Percentiles rank a stretch among this genome's conserved stretches.
phyloP scores from a whole-genome alignment of 2,888 invertebrate genomes.

The Drosophila mulleri region DNA sequence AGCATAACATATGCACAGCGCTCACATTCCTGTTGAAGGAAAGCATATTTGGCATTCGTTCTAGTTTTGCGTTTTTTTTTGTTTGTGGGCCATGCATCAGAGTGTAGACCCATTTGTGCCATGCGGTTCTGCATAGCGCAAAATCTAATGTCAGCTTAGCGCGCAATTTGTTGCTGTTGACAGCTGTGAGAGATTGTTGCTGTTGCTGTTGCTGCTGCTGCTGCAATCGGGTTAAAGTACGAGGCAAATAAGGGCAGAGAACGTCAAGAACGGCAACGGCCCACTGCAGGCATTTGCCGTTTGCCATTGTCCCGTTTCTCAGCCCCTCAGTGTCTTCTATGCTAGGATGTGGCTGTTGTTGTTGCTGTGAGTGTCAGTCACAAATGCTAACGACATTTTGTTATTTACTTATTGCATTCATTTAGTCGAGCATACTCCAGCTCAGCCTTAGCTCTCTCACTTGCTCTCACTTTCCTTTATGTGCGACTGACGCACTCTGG shows the following conservation, averaged over 20 bases:
- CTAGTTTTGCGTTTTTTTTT: background rate
- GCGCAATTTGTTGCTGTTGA: constrained; percentile 76
- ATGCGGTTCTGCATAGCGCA: constrained; percentile 60
- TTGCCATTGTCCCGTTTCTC: constrained; percentile 66
- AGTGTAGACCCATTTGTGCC: constrained; percentile 57
- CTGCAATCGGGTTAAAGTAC: constrained; percentile 50
- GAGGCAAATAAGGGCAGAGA: constrained; percentile 55
- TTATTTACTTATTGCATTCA: constrained; percentile 82
- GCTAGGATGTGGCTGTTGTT: constrained; percentile 23
- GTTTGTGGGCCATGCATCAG: constrained; percentile 56
- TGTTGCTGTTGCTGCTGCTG: constrained; percentile 35
- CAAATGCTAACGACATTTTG: constrained; percentile 79
- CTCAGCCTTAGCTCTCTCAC: background rate
- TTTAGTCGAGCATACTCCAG: constrained; percentile 64
- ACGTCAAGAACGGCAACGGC: constrained; percentile 63
- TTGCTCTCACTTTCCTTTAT: constrained; percentile 16
- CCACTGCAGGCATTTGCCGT: constrained; percentile 66
- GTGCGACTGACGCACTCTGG: constrained; percentile 37
- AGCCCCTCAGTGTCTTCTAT: constrained; percentile 17
- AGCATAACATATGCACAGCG: background rate
- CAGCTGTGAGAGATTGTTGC: constrained; percentile 73
- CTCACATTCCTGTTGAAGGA: background rate
- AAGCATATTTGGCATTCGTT: constrained; percentile 37
- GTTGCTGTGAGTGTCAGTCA: constrained; percentile 69
- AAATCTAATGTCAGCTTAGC: constrained; percentile 76